A percentile compares a stretch with the other conserved stretches of the same genome.
Evolutionary conservation across 2,888 invertebrate genomes (phyloP).

Genomic region (Pyrocoelia pectoralis): DNA sequence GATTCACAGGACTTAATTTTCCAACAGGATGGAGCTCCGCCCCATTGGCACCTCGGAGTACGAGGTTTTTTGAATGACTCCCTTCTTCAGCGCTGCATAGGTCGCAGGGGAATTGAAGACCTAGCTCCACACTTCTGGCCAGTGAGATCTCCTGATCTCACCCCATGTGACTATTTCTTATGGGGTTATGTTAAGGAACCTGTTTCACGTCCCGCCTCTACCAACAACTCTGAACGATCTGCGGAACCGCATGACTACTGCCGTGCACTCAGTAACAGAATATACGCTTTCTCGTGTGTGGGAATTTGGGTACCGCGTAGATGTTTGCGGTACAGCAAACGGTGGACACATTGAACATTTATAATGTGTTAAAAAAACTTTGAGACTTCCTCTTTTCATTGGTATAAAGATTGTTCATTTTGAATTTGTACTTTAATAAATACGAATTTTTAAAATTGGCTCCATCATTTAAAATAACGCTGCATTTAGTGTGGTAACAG

Average conservation of each 20-base stretch:
- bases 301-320: conserved; percentile 8
- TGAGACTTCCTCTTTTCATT: conserved; percentile 15
- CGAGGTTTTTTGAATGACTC: conserved; percentile 14
- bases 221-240: conserved; percentile 3
- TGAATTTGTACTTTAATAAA: background rate
- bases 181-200: conserved; percentile 8
- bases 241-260: background rate
- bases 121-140: conserved; percentile 7
- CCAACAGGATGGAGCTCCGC: conserved; percentile 7
- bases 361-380: conserved; percentile 16
- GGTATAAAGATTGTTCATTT: conserved; percentile 16
- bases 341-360: conserved; percentile 14
- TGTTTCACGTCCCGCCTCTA: conserved; percentile 4
- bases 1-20: conserved; percentile 6
- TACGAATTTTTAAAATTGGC: too few relatives aligned
- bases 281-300: conserved; percentile 8
- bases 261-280: conserved; percentile 13
- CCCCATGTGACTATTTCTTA: conserved; percentile 14
- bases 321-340: conserved; percentile 11
- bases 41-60: background rate
- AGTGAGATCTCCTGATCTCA: conserved; percentile 13
- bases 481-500: too few relatives aligned
- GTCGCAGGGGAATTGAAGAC: background rate
- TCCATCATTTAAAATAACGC: too few relatives aligned
- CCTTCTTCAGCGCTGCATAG: conserved; percentile 5